These are phyloP conservation scores for Oxyruncus cristatus DNA, from an alignment of 2,113 vertebrate species.

Conservation along the genomic window DNA sequence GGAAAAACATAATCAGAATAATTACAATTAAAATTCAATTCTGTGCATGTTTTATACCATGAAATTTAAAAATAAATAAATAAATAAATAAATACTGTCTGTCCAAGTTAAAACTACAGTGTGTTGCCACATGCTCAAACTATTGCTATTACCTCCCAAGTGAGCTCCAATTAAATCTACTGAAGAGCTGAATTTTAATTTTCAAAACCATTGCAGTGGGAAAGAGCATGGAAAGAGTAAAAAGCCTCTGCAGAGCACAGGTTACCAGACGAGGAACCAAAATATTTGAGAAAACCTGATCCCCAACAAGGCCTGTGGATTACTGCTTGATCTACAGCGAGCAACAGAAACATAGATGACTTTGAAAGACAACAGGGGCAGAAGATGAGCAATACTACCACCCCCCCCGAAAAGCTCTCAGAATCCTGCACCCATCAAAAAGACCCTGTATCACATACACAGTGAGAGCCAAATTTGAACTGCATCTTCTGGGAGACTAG, in stretches of 20 bases:
- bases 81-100: not conserved
- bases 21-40: not conserved
- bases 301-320: not conserved
- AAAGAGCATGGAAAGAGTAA: not conserved
- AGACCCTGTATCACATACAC: not conserved
- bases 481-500: accelerated
- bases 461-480: not conserved
- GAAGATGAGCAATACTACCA: not conserved
- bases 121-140: not conserved
- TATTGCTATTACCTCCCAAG: not conserved
- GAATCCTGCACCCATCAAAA: accelerated
- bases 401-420: not conserved
- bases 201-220: not conserved
- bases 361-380: not conserved
- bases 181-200: not conserved
- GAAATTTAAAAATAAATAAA: not conserved
- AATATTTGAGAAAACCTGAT: not conserved
- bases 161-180: not conserved
- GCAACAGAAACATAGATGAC: not conserved
- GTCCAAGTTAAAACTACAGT: not conserved
- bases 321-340: not conserved
- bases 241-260: not conserved
- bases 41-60: not conserved
- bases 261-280: not conserved
- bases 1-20: not conserved